Base-by-base conservation (phyloP, 1,140 invertebrate genomes). In the Zaprionus tsacasi region DNA sequence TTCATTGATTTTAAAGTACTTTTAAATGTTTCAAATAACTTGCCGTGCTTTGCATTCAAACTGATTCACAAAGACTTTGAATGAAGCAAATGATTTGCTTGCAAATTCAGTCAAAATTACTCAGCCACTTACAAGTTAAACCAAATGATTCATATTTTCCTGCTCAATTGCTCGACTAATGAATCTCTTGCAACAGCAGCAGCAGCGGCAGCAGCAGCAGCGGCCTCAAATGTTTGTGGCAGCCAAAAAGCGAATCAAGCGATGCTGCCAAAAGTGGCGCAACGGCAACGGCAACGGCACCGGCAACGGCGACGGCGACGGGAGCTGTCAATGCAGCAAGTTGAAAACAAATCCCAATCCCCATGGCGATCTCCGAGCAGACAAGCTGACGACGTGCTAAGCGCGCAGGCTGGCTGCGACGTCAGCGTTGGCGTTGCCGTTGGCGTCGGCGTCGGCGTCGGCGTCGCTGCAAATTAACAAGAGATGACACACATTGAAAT, bases 401-500 rank as follows among this genome's bases (percentile, higher is more conserved):
- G 43, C 21, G 43, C 21, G 61, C 70, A 76, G 2, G 21, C 74
- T 52, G 72, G 50, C 54, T 70, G 59, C 48, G 81, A 17, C 2
- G 45, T 21, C 50, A 70, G 40, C 48, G 48, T 70, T 67, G 10
- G 11, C 11, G 36, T n/a, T 65, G 72, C 30, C 71, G 63, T 15
- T 40, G 38, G 6, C 38, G 38, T 40, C 13, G 38, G 12, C 38
- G 38, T 40, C 12, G 70, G 82, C 25, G 4, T 27, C 25, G 4
- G 25, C 25, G 6, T 30, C 27, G 27, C 60, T 71, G 78, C 80
- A 83, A 83, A 88, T 88, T 88, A 88, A 88, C 83, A 82, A 65
- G 83, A 82, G 71, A 50, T 88, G 83, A 83, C 83, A 88, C 78
- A 88, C 83, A 88, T 88, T 88, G 78, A 82, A 82, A 82, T 78